A percentile compares a stretch with the other conserved stretches of the same genome.
Evolutionary conservation across 2,113 vertebrate species (phyloP).

Genomic region (Boleophthalmus pectinirostris): DNA sequence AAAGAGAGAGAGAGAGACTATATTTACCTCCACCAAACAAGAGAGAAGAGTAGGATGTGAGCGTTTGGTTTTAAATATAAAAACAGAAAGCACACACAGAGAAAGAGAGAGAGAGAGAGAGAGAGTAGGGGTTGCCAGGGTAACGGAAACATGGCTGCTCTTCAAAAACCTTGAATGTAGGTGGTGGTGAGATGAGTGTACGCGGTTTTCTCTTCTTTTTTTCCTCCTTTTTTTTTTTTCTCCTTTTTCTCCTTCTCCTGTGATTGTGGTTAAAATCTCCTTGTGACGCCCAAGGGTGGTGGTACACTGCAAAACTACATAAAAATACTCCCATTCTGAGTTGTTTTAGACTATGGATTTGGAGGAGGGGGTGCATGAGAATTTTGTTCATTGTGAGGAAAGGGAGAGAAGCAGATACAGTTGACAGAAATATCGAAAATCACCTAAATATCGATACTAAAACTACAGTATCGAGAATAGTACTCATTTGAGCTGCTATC

Average conservation of each 20-base stretch:
- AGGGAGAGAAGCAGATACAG: slow-evolving; percentile 9
- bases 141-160: slow-evolving; percentile 76
- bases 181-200: slow-evolving; percentile 70
- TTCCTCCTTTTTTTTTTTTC: too few relatives aligned
- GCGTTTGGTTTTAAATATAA: slow-evolving; percentile 33
- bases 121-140: slow-evolving; percentile 73
- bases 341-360: background rate
- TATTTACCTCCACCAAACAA: slow-evolving; percentile 61
- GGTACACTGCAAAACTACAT: background rate
- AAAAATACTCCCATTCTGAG: background rate
- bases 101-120: slow-evolving; percentile 60
- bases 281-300: slow-evolving; percentile 29
- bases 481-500: too few relatives aligned
- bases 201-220: slow-evolving; percentile 31
- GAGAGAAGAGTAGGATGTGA: slow-evolving; percentile 47
- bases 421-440: too few relatives aligned
- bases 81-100: slow-evolving; percentile 20
- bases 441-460: too few relatives aligned
- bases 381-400: slow-evolving; percentile 6
- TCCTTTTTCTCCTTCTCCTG: slow-evolving; percentile 59
- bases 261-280: slow-evolving; percentile 32
- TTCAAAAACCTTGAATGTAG: slow-evolving; percentile 79
- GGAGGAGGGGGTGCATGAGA: background rate
- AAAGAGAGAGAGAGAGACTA: slow-evolving; percentile 35
- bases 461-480: too few relatives aligned